Percentiles rank a stretch among this genome's conserved stretches.
Conservation (phyloP, 2,888 invertebrate species). For the Xestia xanthographa region DNA sequence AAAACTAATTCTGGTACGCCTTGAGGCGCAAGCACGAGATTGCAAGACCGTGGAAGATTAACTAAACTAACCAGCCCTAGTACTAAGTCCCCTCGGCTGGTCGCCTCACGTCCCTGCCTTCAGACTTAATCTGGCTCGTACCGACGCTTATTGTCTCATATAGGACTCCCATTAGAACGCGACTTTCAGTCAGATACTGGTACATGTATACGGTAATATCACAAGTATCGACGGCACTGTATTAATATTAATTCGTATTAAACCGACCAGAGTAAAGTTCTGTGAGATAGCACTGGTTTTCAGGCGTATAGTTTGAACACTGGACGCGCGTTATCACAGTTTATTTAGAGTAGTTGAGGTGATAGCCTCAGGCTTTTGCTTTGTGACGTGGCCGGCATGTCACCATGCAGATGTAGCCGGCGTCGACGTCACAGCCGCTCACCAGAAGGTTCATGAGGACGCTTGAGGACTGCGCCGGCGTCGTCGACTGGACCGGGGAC, state of each 20-base stretch:
- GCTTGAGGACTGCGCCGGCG: slow-evolving; percentile 91
- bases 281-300: slow-evolving; percentile 72
- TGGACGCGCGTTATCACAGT: slow-evolving; percentile 90
- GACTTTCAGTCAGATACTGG: slow-evolving; percentile 74
- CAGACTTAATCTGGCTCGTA: slow-evolving; percentile 74
- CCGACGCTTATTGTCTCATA: slow-evolving; percentile 75
- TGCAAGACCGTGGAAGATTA: slow-evolving; percentile 79
- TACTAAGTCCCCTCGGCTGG: slow-evolving; percentile 72
- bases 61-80: slow-evolving; percentile 76
- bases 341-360: slow-evolving; percentile 71
- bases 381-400: slow-evolving; percentile 91
- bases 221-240: slow-evolving; percentile 85
- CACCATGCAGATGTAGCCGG: slow-evolving; percentile 97
- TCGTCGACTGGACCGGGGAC: slow-evolving; percentile 76
- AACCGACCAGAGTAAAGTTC: slow-evolving; percentile 74
- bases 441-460: slow-evolving; percentile 98
- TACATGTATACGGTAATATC: slow-evolving; percentile 80
- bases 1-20: slow-evolving; percentile 76
- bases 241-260: slow-evolving; percentile 75
- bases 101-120: slow-evolving; percentile 71
- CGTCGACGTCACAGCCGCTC: slow-evolving; percentile 98
- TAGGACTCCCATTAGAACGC: slow-evolving; percentile 67
- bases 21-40: slow-evolving; percentile 79
- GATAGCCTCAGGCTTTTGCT: slow-evolving; percentile 83
- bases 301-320: slow-evolving; percentile 82